Percentiles rank a stretch among this genome's conserved stretches.
Conservation (phyloP, 2,888 invertebrate genomes). For the Eupeodes luniger region DNA sequence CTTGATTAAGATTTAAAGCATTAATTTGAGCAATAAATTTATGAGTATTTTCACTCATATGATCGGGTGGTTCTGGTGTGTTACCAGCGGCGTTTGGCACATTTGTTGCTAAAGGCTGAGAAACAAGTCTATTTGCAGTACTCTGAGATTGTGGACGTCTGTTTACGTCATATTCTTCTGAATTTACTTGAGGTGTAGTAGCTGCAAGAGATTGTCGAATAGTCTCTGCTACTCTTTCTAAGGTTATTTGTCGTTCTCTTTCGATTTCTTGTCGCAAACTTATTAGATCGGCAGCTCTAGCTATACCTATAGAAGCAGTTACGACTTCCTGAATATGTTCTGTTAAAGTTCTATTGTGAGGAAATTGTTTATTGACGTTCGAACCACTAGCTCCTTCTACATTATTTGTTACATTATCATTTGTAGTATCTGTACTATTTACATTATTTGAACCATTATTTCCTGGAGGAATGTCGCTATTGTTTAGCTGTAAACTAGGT, state of each 20-base stretch:
- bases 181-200: not conserved
- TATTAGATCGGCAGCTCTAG: not conserved
- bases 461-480: not conserved
- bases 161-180: not conserved
- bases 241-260: not conserved
- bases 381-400: not conserved
- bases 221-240: constrained; percentile 1
- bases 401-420: not conserved
- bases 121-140: not conserved
- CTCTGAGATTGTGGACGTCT: constrained; percentile 13
- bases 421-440: not conserved
- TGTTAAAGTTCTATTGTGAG: not conserved
- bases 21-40: not conserved
- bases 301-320: not conserved
- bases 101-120: not conserved
- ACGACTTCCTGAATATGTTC: not conserved
- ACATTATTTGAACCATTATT: not conserved
- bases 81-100: not conserved
- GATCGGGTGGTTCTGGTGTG: not conserved
- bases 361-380: not conserved
- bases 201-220: not conserved
- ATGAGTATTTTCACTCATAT: not conserved
- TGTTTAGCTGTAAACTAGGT: not conserved
- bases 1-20: constrained; percentile 1
- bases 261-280: not conserved